Evolutionary conservation across 2,888 invertebrate species (phyloP), one percentile per base, ranked within the genome.

Genomic region (Drosophila prolongata): DNA sequence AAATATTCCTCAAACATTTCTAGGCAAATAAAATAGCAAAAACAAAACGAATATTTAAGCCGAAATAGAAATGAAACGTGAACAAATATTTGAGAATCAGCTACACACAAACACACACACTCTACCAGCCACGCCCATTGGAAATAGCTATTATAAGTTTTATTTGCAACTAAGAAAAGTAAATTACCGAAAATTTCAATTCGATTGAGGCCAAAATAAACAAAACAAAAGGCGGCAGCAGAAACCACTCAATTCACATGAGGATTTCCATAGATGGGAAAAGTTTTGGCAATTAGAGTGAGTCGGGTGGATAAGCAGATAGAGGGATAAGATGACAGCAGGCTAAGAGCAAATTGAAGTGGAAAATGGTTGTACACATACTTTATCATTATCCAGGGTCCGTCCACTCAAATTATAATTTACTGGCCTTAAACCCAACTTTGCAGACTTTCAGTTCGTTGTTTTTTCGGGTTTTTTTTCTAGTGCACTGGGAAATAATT

Each of bases 221-320:
- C 61, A 69, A 66, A 65, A 79, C 72, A 77, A 60, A 60, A 37
- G 44, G 27, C 37, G 49, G 50, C 19, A 13, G 53, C 30, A 30
- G 43, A 38, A 52, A 30, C 27, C 27, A 38, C 46, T 47, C 54
- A 47, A 56, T 43, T 57, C 68, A 66, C 57, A 58, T 54, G 54
- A 66, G 62, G 49, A 34, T 49, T 55, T 66, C 64, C 77, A 77
- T 71, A 59, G 42, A 66, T 71, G 67, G 62, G 27, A 69, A 68
- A 82, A 85, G 80, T 77, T 82, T n/a, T 82, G 69, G 73, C 85
- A 85, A 87, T 85, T 85, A 87, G 77, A 37, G 47, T 5, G 11
- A 11, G 35, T 49, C 16, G 13, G 30, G 11, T 11, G 11, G 38
- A 16, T 13, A 13, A 9, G 10, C 10, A 14, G 38, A 19, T n/a